Conservation (phyloP, 2,113 vertebrate species). For the Pelecanoides urinatrix region DNA sequence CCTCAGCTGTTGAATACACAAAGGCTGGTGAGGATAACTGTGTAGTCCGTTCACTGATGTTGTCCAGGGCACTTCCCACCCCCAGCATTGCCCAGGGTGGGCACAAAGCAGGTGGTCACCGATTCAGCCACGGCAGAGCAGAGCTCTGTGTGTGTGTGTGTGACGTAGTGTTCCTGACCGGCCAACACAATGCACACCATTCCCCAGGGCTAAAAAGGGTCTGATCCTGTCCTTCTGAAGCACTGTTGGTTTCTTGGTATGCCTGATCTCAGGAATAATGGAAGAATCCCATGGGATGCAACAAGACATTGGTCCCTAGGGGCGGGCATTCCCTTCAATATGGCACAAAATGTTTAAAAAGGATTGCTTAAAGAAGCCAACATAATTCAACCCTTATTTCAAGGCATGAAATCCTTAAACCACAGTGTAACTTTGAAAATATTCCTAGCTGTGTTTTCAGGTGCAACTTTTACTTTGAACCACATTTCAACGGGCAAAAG, state of each 20-base stretch:
- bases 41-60: background rate
- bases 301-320: background rate
- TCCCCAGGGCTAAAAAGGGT: background rate
- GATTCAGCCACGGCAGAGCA: background rate
- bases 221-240: background rate
- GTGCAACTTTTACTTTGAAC: background rate
- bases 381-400: background rate
- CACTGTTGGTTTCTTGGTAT: background rate
- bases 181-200: background rate
- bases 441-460: background rate
- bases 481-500: background rate
- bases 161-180: rapidly evolving
- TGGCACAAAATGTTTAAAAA: background rate
- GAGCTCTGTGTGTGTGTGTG: background rate
- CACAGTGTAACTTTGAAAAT: background rate
- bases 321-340: background rate
- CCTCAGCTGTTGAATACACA: background rate
- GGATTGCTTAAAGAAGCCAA: background rate
- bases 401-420: background rate
- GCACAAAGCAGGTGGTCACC: background rate
- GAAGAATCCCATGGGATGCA: background rate
- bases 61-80: background rate
- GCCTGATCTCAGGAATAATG: background rate
- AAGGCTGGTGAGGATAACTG: background rate
- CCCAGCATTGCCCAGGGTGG: background rate